Percentiles rank a stretch among this genome's conserved stretches.
phyloP scores from a whole-genome alignment of 2,797 vertebrate genomes.

The Crypturellus tataupa region DNA sequence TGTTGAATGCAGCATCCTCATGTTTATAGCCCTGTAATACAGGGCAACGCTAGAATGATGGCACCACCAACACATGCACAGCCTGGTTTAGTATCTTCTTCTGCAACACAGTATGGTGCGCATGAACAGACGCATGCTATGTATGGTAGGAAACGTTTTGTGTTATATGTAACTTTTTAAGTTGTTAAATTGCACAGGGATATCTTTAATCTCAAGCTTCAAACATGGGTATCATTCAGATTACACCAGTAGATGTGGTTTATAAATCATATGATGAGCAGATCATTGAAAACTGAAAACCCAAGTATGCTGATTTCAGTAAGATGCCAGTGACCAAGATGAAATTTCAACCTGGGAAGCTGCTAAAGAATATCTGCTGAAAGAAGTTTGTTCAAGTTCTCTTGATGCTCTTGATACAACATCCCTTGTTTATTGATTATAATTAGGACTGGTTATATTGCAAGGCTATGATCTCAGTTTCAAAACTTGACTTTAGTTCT shows the following conservation, averaged over 20 bases:
- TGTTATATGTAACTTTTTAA: constrained; percentile 72
- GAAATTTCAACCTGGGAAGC: constrained; percentile 67
- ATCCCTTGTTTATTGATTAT: constrained; percentile 69
- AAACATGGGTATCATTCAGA: constrained; percentile 9
- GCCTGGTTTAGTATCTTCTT: constrained; percentile 92
- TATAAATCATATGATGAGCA: constrained; percentile 63
- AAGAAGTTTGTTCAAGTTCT: constrained; percentile 70
- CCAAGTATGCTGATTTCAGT: constrained; percentile 71
- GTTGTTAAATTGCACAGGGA: constrained; percentile 50
- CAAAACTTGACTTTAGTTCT: constrained; percentile 69
- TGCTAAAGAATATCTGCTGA: constrained; percentile 73
- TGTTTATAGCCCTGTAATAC: constrained; percentile 96
- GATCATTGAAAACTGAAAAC: constrained; percentile 68
- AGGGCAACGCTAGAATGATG: constrained; percentile 95
- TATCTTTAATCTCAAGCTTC: constrained; percentile 56
- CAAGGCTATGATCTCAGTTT: constrained; percentile 65
- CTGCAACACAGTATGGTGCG: constrained; percentile 92
- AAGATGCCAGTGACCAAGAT: constrained; percentile 73
- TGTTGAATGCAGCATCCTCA: constrained; percentile 90
- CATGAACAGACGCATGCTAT: constrained; percentile 98
- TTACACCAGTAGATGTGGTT: constrained; percentile 53
- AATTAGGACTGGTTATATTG: constrained; percentile 66
- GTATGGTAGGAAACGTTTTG: constrained; percentile 92
- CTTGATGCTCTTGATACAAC: constrained; percentile 68
- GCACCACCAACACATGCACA: constrained; percentile 92